These are phyloP conservation scores for Prochilodus magdalenae DNA, from an alignment of 2,113 vertebrate genomes.

Conservation along the genomic window DNA sequence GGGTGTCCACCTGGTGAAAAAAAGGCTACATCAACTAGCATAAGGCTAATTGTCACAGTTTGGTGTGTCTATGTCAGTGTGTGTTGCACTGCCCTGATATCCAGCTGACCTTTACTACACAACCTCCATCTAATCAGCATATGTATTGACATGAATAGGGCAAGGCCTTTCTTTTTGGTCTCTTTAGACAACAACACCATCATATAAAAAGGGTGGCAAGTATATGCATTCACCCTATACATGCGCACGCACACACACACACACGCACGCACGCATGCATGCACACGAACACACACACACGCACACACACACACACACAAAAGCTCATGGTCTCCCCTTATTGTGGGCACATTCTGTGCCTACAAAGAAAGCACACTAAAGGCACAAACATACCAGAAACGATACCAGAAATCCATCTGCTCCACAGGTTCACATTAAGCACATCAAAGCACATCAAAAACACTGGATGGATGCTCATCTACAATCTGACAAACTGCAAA, in stretches of 20 bases:
- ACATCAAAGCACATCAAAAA: no score
- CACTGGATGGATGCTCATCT: no score
- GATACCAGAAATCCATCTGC: no score
- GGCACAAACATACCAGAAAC: neutral
- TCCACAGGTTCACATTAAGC: no score
- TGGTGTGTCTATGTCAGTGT: no score
- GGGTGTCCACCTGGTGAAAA: no score
- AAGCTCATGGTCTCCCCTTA: neutral
- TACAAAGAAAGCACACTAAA: neutral
- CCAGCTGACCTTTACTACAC: slow-evolving; percentile 35
- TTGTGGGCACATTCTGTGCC: no score
- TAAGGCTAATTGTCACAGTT: no score
- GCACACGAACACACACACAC: neutral
- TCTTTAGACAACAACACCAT: slow-evolving; percentile 6
- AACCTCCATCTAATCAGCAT: slow-evolving; percentile 41
- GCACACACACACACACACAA: neutral
- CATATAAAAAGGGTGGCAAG: neutral
- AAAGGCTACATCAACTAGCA: no score
- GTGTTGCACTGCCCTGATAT: neutral
- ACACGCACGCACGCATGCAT: no score
- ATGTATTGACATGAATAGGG: slow-evolving; percentile 46
- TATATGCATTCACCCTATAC: neutral
- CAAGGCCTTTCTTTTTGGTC: neutral
- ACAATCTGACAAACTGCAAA: neutral
- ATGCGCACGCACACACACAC: neutral